Percentiles rank a stretch among this genome's conserved stretches.
Evolutionary conservation across 2,797 vertebrate species (phyloP).

Genomic region (Crax fasciolata): DNA sequence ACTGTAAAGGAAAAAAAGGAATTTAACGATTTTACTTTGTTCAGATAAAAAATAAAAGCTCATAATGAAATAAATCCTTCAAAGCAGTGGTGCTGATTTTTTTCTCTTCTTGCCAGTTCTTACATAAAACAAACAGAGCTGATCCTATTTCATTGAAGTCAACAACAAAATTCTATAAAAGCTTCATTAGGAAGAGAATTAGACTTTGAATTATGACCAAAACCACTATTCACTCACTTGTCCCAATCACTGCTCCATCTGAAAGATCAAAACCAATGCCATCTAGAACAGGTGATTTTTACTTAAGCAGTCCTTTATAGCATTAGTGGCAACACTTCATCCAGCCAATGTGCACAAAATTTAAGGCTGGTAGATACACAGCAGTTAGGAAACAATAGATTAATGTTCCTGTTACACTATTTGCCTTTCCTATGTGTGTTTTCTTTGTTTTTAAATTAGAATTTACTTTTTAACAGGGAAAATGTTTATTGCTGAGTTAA

Average conservation of each 20-base stretch:
- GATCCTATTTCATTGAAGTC: background rate
- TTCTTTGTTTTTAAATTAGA: background rate
- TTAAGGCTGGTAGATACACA: background rate
- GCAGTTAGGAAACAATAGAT: background rate
- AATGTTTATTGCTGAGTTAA: background rate
- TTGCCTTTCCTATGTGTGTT: background rate
- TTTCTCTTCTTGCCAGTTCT: background rate
- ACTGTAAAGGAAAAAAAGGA: background rate
- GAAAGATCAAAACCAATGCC: background rate
- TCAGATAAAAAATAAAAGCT: conserved; percentile 13
- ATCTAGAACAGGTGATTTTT: background rate
- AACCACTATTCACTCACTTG: background rate
- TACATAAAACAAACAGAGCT: background rate
- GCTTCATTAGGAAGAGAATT: background rate
- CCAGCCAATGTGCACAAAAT: background rate
- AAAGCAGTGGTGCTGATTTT: background rate
- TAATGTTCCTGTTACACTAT: background rate
- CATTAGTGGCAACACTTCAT: background rate
- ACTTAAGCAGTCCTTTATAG: background rate
- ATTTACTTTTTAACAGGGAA: background rate
- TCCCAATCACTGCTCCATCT: background rate
- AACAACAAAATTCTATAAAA: background rate
- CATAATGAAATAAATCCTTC: conserved; percentile 7
- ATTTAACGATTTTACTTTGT: background rate
- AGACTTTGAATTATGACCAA: background rate